Conservation (phyloP, 2,797 vertebrate species). For the Notolabrus celidotus region DNA sequence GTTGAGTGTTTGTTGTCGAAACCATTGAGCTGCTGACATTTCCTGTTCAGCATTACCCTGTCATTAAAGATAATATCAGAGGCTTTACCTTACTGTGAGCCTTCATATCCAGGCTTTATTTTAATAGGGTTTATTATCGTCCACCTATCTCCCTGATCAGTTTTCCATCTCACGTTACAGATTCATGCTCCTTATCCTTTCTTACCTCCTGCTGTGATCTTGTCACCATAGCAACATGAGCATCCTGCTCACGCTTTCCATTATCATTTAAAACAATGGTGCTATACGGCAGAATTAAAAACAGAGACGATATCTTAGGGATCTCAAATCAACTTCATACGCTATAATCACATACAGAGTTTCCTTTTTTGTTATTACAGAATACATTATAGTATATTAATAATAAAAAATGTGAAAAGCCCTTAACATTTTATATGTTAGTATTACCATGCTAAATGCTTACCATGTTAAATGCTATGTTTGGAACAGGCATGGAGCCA, state of each 20-base stretch:
- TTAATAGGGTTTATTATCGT: constrained; percentile 5
- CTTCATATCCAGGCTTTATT: constrained; percentile 7
- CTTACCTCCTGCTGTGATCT: constrained; percentile 35
- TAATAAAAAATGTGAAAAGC: not conserved
- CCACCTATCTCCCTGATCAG: not conserved
- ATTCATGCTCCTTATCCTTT: constrained; percentile 21
- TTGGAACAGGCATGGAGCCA: constrained; percentile 38
- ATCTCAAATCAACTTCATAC: constrained; percentile 4
- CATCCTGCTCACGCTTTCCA: constrained; percentile 37
- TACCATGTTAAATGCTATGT: constrained; percentile 35
- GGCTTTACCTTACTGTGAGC: not conserved
- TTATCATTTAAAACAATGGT: constrained; percentile 34
- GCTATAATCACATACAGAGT: not conserved
- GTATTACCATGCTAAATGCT: constrained; percentile 1
- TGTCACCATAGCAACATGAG: constrained; percentile 52
- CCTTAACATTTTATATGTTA: not conserved
- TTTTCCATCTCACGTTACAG: constrained; percentile 21
- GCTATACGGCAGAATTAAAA: too few relatives aligned
- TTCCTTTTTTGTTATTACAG: not conserved
- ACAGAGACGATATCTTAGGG: not conserved
- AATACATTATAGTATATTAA: not conserved
- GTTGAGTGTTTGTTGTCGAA: constrained; percentile 30
- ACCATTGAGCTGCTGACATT: constrained; percentile 31
- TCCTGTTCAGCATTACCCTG: too few relatives aligned
- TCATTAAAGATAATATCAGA: constrained; percentile 4